Evolutionary conservation across 1,140 invertebrate species (phyloP).

Genomic region (Pteromalus puparum): DNA sequence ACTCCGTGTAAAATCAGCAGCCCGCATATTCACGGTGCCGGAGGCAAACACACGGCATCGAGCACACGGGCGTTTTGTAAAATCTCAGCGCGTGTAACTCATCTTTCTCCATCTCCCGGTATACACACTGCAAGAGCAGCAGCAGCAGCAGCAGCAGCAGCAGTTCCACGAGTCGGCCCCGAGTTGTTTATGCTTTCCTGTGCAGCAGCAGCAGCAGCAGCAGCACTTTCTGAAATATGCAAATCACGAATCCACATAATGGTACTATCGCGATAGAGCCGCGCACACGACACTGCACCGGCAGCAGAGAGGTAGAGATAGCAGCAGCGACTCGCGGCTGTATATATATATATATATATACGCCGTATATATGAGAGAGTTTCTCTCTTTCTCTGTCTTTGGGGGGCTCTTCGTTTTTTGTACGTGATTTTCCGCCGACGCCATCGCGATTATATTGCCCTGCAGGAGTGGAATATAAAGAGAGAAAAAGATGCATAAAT

Average conservation of each 20-base stretch:
- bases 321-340: neutral
- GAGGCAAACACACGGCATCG: neutral
- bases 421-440: slow-evolving; percentile 46
- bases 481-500: slow-evolving; percentile 15
- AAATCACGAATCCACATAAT: slow-evolving; percentile 71
- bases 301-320: neutral
- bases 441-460: slow-evolving; percentile 12
- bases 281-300: neutral
- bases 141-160: slow-evolving; percentile 57
- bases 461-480: slow-evolving; percentile 31
- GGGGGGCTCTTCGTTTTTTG: neutral
- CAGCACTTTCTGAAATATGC: slow-evolving; percentile 71
- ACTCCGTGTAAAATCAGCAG: neutral
- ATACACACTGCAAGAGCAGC: slow-evolving; percentile 54
- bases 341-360: too few relatives aligned
- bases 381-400: neutral
- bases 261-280: slow-evolving; percentile 67
- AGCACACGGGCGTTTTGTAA: slow-evolving; percentile 12
- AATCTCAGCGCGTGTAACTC: slow-evolving; percentile 65
- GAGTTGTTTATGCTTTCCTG: slow-evolving; percentile 73
- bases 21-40: neutral
- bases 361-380: neutral
- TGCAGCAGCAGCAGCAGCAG: slow-evolving; percentile 51
- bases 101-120: slow-evolving; percentile 58
- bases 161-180: slow-evolving; percentile 51